These are phyloP conservation scores for Etheostoma perlongum DNA, from an alignment of 2,797 vertebrate genomes.

Conservation along the genomic window DNA sequence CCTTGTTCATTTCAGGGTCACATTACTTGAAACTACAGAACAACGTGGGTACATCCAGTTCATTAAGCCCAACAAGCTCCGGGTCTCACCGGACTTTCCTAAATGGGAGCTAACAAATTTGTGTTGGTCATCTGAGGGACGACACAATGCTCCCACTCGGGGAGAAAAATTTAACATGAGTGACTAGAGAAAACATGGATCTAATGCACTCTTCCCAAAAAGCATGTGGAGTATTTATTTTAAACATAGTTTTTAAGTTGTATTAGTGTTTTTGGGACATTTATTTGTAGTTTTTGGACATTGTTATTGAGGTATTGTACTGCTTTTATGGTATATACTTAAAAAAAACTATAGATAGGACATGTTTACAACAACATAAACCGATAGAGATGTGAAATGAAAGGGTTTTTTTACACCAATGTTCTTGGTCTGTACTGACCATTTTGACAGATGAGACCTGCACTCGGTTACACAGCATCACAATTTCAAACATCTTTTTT, in stretches of 20 bases:
- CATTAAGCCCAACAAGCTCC: conserved; percentile 51
- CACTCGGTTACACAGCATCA: background rate
- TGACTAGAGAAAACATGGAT: conserved; percentile 14
- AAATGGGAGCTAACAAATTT: conserved; percentile 19
- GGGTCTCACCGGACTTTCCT: conserved; percentile 27
- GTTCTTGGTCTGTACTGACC: background rate
- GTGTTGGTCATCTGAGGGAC: conserved; percentile 33
- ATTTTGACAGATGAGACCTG: conserved; percentile 10
- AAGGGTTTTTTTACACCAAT: conserved; percentile 7
- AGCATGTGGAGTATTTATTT: background rate
- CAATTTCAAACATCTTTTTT: conserved; percentile 26
- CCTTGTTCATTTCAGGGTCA: conserved; percentile 67
- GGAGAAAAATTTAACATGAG: conserved; percentile 5
- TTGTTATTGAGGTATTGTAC: background rate
- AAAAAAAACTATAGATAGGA: background rate
- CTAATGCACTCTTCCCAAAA: conserved; percentile 4
- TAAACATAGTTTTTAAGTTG: conserved; percentile 5
- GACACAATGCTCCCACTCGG: conserved; percentile 20
- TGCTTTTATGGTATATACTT: background rate
- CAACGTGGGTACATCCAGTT: conserved; percentile 58
- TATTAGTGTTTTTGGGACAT: background rate
- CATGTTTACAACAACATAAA: background rate
- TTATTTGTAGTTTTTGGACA: too few species aligned
- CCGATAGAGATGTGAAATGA: background rate
- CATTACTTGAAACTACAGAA: conserved; percentile 54